Base-by-base conservation (phyloP, 2,113 vertebrate species). In the Phylloscopus trochiloides region DNA sequence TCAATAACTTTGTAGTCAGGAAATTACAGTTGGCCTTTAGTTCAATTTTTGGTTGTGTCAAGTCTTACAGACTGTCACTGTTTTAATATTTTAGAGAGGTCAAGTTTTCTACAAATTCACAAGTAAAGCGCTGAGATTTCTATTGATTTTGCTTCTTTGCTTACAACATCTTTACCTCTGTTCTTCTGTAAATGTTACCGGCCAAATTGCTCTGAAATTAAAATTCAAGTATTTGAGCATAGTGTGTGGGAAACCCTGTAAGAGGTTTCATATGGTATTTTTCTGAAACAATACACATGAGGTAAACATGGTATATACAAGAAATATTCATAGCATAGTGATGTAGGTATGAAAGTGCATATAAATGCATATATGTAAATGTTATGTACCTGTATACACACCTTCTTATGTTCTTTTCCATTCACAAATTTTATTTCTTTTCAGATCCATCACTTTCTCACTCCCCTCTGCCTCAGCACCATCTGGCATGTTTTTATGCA, bases 291-390 rank as follows among this genome's bases (percentile, higher is more conserved):
- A 7, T 17, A 6, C 1, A 12, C 10, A 29, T 1, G 1, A 20
- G 3, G 1, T 14, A 47, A 71, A 51, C 7, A n/a, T 0, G 0
- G 2, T 17, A 20, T 8, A 3, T 10, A 15, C 1, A 73, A 55
- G 4, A 32, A 54, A 55, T 26, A 50, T 3, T 45, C 6, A 17
- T 18, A 22, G 6, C 20, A 25, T 21, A 18, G 28, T 3, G 5
- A 63, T 18, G 9, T 29, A 48, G 12, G 4, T 8, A 24, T 29
- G 31, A 54, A 29, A 65, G 5, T 34, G 22, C 2, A 18, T 43
- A 24, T 34, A 43, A 29, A 36, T 0, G 0, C 32, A 34, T 24
- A 28, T 11, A 34, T 54, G 25, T 18, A 29, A 34, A 12, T 34
- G 3, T 6, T 24, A 31, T 22, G 29, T 54, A 9, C 12, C 48